A percentile compares a stretch with the other conserved stretches of the same genome.
Evolutionary conservation across 2,888 invertebrate genomes (phyloP).

Genomic region (Limnephilus lunatus): DNA sequence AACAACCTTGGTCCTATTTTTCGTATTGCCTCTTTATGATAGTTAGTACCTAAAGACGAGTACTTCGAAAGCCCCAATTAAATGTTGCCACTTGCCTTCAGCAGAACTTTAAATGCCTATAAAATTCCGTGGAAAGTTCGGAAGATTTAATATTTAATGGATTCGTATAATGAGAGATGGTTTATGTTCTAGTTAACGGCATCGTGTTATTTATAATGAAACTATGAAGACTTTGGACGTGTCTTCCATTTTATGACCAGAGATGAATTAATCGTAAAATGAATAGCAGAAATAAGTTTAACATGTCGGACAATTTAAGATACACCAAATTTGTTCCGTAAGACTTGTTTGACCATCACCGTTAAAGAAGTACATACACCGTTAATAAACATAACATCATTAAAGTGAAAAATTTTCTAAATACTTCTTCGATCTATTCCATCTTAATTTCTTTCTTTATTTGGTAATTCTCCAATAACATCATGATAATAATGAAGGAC

Average conservation of each 20-base stretch:
- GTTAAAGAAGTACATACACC: background rate
- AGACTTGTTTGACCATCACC: background rate
- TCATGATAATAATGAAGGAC: too few species aligned
- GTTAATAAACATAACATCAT: background rate
- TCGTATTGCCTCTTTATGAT: background rate
- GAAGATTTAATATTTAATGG: slow-evolving; percentile 35
- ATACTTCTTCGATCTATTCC: too few species aligned
- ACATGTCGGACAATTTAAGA: background rate
- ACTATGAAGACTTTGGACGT: background rate
- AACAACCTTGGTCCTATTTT: background rate
- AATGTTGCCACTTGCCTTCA: background rate
- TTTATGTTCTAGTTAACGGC: slow-evolving; percentile 20
- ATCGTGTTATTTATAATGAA: background rate
- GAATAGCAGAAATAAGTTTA: background rate
- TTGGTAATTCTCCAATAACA: too few species aligned
- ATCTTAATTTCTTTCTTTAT: too few species aligned
- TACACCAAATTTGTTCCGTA: background rate
- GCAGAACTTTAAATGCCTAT: slow-evolving; percentile 20
- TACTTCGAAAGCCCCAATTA: background rate
- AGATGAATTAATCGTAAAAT: background rate
- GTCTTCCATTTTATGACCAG: background rate
- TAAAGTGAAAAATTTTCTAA: background rate
- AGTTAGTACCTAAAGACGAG: background rate
- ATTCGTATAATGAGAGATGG: slow-evolving; percentile 18
- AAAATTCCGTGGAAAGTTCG: slow-evolving; percentile 22